phyloP scores from a whole-genome alignment of 2,888 invertebrate species.

The Drosophila planitibia region DNA sequence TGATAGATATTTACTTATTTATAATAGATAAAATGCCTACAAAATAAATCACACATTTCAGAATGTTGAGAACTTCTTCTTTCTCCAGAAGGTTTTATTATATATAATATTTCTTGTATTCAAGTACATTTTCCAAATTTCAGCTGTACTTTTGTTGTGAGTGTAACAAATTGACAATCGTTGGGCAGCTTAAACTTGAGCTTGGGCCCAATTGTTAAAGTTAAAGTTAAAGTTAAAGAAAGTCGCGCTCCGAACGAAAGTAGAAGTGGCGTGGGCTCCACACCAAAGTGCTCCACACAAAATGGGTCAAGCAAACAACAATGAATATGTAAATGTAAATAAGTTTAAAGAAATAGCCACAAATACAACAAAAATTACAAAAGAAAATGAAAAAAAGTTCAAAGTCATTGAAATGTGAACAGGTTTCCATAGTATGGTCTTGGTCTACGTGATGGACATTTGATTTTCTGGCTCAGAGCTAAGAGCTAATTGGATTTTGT shows the following conservation, averaged over 20 bases:
- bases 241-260: constrained; percentile 69
- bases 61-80: background rate
- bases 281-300: constrained; percentile 34
- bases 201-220: constrained; percentile 23
- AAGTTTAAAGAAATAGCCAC: background rate
- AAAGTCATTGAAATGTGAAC: constrained; percentile 78
- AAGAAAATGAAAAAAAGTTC: constrained; percentile 58
- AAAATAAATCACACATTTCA: background rate
- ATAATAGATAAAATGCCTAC: background rate
- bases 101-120: background rate
- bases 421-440: constrained; percentile 55
- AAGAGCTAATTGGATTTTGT: constrained; percentile 66
- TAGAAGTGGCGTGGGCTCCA: constrained; percentile 77
- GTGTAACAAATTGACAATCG: constrained; percentile 6
- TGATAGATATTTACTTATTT: background rate
- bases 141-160: background rate
- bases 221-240: constrained; percentile 59
- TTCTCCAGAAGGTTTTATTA: background rate
- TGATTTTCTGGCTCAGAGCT: constrained; percentile 50
- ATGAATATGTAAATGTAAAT: constrained; percentile 67
- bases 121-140: background rate
- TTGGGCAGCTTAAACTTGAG: constrained; percentile 21
- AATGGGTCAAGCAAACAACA: constrained; percentile 76
- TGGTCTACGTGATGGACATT: constrained; percentile 70
- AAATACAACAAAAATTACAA: constrained; percentile 29